These are phyloP conservation scores for Mandrillus leucophaeus DNA, from an alignment of 2,113 vertebrate genomes.

Conservation along the genomic window DNA sequence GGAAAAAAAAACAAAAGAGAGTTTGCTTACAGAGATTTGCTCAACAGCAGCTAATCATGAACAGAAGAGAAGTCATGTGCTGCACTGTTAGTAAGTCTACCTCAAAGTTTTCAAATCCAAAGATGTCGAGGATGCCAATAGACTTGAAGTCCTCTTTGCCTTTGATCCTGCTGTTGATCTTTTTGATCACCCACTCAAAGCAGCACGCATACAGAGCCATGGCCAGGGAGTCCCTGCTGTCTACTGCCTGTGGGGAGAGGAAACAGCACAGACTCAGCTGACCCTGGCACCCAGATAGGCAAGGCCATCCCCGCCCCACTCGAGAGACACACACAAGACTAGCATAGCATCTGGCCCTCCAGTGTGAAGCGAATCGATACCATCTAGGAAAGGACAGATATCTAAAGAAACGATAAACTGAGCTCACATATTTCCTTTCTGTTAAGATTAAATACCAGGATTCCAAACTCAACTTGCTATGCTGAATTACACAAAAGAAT, in stretches of 20 bases:
- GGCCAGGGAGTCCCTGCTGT: conserved; percentile 97
- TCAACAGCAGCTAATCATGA: not conserved
- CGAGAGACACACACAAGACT: rapidly evolving
- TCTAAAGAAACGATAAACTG: not conserved
- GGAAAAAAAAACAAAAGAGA: too few relatives aligned
- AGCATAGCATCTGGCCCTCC: rapidly evolving
- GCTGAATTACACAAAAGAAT: not conserved
- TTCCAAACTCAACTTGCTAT: not conserved
- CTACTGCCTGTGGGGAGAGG: conserved; percentile 88
- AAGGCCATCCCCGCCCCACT: rapidly evolving
- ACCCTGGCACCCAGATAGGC: not conserved
- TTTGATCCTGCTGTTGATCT: conserved; percentile 94
- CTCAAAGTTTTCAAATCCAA: conserved; percentile 99
- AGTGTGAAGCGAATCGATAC: rapidly evolving
- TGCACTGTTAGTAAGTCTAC: conserved; percentile 77
- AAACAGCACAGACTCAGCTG: rapidly evolving
- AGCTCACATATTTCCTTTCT: not conserved
- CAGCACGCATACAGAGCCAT: conserved; percentile 99
- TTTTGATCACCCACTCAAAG: conserved; percentile 96
- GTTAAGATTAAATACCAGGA: not conserved
- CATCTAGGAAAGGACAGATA: not conserved
- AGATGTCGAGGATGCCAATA: conserved; percentile 97
- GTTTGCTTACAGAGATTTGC: not conserved
- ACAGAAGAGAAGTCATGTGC: not conserved
- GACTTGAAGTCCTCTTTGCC: conserved; percentile 95